Percentiles rank a stretch among this genome's conserved stretches.
Evolutionary conservation across 2,113 vertebrate genomes (phyloP).

Genomic region (Thymallus thymallus): DNA sequence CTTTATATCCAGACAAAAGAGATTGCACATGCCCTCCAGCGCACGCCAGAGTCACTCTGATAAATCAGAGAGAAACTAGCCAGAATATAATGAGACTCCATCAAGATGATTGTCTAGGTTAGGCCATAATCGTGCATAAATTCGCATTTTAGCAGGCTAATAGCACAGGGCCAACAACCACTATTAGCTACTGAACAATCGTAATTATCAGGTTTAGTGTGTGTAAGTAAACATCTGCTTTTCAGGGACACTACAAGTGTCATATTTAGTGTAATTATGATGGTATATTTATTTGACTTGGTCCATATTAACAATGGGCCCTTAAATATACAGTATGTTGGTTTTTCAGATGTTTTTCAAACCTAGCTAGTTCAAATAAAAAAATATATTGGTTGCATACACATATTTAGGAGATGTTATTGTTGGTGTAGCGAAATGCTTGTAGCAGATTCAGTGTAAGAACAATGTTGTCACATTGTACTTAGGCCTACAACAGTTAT

Average conservation of each 20-base stretch:
- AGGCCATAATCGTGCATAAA: constrained; percentile 41
- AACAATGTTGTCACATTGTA: neutral
- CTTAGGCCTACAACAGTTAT: neutral
- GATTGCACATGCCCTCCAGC: constrained; percentile 68
- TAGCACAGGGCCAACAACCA: neutral
- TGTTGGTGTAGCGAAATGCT: too few relatives aligned
- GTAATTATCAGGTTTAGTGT: neutral
- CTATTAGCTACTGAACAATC: neutral
- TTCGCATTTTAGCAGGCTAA: constrained; percentile 20
- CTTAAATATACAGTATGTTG: too few relatives aligned
- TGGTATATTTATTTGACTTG: too few relatives aligned
- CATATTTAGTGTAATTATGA: too few relatives aligned
- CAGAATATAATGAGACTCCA: constrained; percentile 60
- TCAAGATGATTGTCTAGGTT: constrained; percentile 50
- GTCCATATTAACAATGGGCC: too few relatives aligned
- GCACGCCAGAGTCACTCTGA: constrained; percentile 56
- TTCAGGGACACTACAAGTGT: neutral
- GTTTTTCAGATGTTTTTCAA: too few relatives aligned
- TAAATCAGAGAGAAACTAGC: constrained; percentile 55
- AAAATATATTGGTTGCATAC: too few relatives aligned
- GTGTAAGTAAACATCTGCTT: neutral
- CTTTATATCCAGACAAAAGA: constrained; percentile 80
- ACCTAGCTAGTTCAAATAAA: too few relatives aligned
- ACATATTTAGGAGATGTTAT: too few relatives aligned
- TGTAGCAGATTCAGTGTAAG: neutral